These are phyloP conservation scores for Sinonovacula constricta DNA, from an alignment of 1,140 invertebrate genomes.

Conservation along the genomic window DNA sequence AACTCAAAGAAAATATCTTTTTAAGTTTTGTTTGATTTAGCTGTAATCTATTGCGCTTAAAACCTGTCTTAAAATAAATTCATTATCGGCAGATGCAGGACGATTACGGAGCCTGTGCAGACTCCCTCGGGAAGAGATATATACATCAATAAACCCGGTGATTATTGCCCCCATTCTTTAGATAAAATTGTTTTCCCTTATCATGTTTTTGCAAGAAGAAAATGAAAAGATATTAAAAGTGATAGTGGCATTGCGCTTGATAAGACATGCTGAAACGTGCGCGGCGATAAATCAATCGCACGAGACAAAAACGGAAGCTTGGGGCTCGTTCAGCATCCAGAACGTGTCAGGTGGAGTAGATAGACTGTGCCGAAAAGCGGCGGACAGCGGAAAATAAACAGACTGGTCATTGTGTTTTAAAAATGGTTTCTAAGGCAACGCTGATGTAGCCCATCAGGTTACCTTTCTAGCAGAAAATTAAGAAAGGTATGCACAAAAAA, in stretches of 20 bases:
- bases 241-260: conserved; percentile 5
- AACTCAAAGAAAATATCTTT: no score
- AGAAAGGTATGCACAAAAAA: no score
- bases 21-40: not conserved
- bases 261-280: not conserved
- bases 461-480: no score
- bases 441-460: not conserved
- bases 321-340: not conserved
- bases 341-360: not conserved
- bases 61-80: not conserved
- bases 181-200: conserved; percentile 47
- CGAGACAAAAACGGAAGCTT: no score
- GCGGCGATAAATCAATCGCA: not conserved
- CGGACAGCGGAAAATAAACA: not conserved
- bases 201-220: conserved; percentile 51
- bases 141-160: conserved; percentile 41
- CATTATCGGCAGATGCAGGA: not conserved
- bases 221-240: conserved; percentile 41
- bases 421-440: not conserved
- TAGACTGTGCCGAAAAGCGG: not conserved
- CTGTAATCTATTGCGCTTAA: not conserved
- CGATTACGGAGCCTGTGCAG: not conserved
- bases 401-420: not conserved
- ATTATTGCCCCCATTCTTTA: conserved; percentile 37
- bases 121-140: conserved; percentile 26